Evolutionary conservation across 1,140 invertebrate species (phyloP).

Genomic region (Leptinotarsa lineolata): DNA sequence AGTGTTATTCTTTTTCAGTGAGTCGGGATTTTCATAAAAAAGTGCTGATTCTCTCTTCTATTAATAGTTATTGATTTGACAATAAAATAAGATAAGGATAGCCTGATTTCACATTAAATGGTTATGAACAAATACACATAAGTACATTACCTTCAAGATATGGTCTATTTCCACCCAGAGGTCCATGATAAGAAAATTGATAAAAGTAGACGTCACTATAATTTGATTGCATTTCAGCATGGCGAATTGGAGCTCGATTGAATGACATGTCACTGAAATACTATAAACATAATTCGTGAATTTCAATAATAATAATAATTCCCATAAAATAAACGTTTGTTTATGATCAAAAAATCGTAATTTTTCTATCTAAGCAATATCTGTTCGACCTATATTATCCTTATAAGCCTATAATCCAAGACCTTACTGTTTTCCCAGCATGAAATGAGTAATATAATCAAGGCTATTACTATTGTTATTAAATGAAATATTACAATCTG

Average conservation of each 20-base stretch:
- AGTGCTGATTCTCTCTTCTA: background rate
- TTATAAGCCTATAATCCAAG: too few relatives aligned
- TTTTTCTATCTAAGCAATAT: too few relatives aligned
- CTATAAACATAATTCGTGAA: conserved; percentile 23
- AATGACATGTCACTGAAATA: conserved; percentile 36
- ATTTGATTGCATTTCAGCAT: conserved; percentile 39
- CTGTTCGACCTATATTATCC: too few relatives aligned
- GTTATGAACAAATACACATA: background rate
- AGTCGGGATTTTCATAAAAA: background rate
- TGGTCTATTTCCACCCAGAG: conserved; percentile 9
- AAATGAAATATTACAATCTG: too few relatives aligned
- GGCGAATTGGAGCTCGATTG: conserved; percentile 30
- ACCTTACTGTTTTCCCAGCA: too few relatives aligned
- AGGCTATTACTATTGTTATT: too few relatives aligned
- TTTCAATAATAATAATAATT: too few relatives aligned
- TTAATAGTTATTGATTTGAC: background rate
- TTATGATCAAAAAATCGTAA: too few relatives aligned
- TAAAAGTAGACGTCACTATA: conserved; percentile 43
- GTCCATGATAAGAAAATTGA: conserved; percentile 41
- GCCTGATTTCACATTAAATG: too few relatives aligned
- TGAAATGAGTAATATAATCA: too few relatives aligned
- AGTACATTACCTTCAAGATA: background rate
- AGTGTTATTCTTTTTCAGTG: too few relatives aligned
- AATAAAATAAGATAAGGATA: background rate
- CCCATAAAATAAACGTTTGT: too few relatives aligned